Conservation (phyloP, 2,797 vertebrate genomes). For the Triplophysa yarkandensis region DNA sequence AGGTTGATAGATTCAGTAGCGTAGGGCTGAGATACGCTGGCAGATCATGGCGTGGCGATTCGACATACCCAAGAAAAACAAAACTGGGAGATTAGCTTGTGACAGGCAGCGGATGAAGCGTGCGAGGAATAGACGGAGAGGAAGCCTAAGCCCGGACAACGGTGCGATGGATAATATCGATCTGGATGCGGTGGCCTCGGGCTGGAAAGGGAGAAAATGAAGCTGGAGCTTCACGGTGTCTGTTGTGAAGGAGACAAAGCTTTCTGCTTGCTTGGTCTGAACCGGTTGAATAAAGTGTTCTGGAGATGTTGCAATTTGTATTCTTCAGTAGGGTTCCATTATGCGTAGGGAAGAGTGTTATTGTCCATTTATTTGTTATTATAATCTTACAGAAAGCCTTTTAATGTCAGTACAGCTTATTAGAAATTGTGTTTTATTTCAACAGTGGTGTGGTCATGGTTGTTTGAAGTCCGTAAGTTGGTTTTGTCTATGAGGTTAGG, state of each 20-base stretch:
- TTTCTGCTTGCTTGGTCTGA: constrained; percentile 1
- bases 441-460: no score
- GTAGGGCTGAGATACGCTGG: constrained; percentile 71
- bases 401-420: no score
- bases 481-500: background rate
- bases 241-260: background rate
- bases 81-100: constrained; percentile 77
- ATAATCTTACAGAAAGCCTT: no score
- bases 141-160: constrained; percentile 56
- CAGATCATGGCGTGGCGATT: constrained; percentile 64
- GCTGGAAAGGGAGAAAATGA: constrained; percentile 46
- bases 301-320: background rate
- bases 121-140: constrained; percentile 55
- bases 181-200: constrained; percentile 51
- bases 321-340: background rate
- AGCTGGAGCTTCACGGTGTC: constrained; percentile 21
- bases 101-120: constrained; percentile 74
- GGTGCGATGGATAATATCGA: constrained; percentile 68
- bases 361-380: background rate
- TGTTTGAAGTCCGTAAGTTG: background rate
- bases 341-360: background rate
- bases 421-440: no score
- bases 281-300: background rate
- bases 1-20: constrained; percentile 81
- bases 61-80: constrained; percentile 67